Evolutionary conservation across 2,113 vertebrate species (phyloP), one percentile per base, ranked within the genome.

Genomic region (Protobothrops flavoviridis): DNA sequence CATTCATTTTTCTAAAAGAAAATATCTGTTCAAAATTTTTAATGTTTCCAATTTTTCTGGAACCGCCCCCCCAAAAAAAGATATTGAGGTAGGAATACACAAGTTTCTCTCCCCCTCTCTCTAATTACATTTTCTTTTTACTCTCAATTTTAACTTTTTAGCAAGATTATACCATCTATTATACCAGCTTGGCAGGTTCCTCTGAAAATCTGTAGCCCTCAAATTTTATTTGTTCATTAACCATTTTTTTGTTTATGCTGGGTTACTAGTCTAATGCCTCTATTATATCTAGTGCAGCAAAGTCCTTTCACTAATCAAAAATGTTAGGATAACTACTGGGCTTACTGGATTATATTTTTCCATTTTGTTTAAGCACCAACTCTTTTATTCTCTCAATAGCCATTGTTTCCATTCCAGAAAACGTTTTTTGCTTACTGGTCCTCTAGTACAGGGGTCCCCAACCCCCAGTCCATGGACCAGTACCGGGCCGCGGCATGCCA

Each of bases 311-410:
- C 5, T 85, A 53, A 48, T 90, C 39, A 90, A 90, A 90, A 90
- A 4, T 20, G 50, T 74, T 90, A 48, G 64, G 88, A 23, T 50
- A 89, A 74, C 13, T 93, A 52, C 43, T 85, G 29, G n/a, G 26
- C 10, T 23, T 33, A 90, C 3, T 90, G 43, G 69, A 5, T 59
- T 85, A 39, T 74, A 43, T 55, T 92, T 89, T 57, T 57, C 53
- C 3, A 29, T 13, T 69, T 81, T 93, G 64, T n/a, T 92, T 89
- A 81, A 93, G 92, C 52, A 89, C 64, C 53, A 56, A 11, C 15
- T 89, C 87, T 93, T 85, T 53, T 85, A 53, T 57, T 90, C 33
- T 33, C 52, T 89, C 92, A 93, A 33, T 93, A 43, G 17, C 26
- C 69, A 57, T 85, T 89, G 39, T 89, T 85, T 17, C 17, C 52